Evolutionary conservation across 92 coral and sea anemone genomes (phyloP).

Genomic region (Bergia sp.): DNA sequence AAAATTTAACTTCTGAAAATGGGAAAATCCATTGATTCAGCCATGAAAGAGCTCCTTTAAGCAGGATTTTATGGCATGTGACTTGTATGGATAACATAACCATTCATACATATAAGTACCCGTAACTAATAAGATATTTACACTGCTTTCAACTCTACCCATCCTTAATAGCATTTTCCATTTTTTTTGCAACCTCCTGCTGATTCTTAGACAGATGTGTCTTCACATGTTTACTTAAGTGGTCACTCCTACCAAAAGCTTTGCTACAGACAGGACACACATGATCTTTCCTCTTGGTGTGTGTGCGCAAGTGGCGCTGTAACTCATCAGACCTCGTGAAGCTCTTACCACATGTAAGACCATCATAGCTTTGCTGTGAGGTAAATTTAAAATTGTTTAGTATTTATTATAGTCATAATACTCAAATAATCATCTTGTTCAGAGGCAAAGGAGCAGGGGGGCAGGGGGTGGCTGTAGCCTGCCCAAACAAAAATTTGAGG

Average conservation of each 20-base stretch:
- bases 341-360: slow-evolving; percentile 77
- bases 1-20: too few species aligned
- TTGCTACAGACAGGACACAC: slow-evolving; percentile 72
- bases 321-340: slow-evolving; percentile 92
- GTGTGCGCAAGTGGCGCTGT: slow-evolving; percentile 84
- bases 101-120: too few species aligned
- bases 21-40: too few species aligned
- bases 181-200: slow-evolving; percentile 36
- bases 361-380: slow-evolving; percentile 49
- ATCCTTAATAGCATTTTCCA: neutral
- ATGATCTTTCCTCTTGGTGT: slow-evolving; percentile 84
- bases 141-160: neutral
- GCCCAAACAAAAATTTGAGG: too few species aligned
- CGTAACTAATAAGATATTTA: too few species aligned
- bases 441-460: too few species aligned
- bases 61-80: too few species aligned
- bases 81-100: too few species aligned
- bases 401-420: too few species aligned
- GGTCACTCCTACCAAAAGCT: slow-evolving; percentile 94
- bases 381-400: neutral
- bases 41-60: too few species aligned
- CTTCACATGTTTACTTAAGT: slow-evolving; percentile 79
- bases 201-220: slow-evolving; percentile 68
- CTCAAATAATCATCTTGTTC: too few species aligned
- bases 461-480: too few species aligned